phyloP scores from a whole-genome alignment of 2,888 invertebrate species.

The Diarsia rubi region DNA sequence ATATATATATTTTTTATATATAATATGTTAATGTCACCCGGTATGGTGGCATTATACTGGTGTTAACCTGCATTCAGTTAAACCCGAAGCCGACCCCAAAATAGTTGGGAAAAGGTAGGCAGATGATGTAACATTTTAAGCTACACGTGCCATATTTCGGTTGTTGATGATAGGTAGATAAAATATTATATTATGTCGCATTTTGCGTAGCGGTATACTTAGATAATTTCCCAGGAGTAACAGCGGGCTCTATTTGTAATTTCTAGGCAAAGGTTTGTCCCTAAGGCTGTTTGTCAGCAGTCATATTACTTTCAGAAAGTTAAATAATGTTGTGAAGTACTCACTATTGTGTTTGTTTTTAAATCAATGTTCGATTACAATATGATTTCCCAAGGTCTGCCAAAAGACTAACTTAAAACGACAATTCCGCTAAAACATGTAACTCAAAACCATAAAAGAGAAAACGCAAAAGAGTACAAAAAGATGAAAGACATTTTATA shows the following conservation, averaged over 20 bases:
- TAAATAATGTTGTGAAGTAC: not conserved
- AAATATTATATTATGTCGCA: not conserved
- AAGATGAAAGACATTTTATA: constrained; percentile 33
- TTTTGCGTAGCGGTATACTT: not conserved
- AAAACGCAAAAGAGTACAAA: not conserved
- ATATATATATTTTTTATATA: no score
- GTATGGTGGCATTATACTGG: no score
- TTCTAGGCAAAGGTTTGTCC: constrained; percentile 15
- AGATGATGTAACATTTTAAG: not conserved
- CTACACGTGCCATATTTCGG: not conserved
- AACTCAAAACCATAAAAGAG: constrained; percentile 17
- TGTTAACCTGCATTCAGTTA: not conserved
- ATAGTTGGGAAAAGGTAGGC: not conserved
- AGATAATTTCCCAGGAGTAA: constrained; percentile 37
- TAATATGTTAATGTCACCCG: no score
- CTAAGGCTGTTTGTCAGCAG: constrained; percentile 19
- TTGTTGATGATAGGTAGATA: not conserved
- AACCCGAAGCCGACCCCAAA: not conserved
- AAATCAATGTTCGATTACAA: not conserved
- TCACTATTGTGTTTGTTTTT: not conserved
- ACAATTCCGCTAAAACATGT: constrained; percentile 4
- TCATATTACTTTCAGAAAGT: constrained; percentile 17
- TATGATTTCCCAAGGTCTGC: not conserved
- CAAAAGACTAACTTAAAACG: constrained; percentile 2
- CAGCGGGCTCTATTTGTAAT: not conserved